These are phyloP conservation scores for Tyrophagus putrescentiae DNA, from an alignment of 1,140 invertebrate genomes.

Conservation along the genomic window DNA sequence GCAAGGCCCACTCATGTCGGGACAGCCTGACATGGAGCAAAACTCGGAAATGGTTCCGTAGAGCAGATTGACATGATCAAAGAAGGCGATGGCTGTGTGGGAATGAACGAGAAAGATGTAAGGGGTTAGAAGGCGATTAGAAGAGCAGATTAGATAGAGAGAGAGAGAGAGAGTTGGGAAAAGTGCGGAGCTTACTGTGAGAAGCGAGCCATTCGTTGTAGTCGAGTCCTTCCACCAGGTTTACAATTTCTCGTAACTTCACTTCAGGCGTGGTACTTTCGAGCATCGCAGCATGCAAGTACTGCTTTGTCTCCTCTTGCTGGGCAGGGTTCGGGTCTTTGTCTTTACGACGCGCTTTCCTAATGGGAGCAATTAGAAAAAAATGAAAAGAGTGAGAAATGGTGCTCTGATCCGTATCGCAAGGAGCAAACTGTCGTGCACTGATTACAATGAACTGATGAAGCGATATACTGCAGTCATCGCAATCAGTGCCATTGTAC, in stretches of 20 bases:
- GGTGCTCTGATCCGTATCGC: neutral
- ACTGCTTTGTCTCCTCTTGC: constrained; percentile 76
- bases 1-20: constrained; percentile 84
- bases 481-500: too few species aligned
- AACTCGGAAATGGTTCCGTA: constrained; percentile 95
- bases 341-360: constrained; percentile 92
- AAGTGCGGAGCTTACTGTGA: constrained; percentile 57
- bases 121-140: neutral
- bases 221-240: constrained; percentile 67
- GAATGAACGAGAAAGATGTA: neutral
- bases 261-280: constrained; percentile 74
- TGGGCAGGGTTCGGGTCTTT: constrained; percentile 44
- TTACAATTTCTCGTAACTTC: constrained; percentile 77
- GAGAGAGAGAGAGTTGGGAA: neutral
- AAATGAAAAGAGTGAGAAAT: constrained; percentile 10
- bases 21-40: constrained; percentile 81
- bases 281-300: constrained; percentile 69
- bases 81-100: constrained; percentile 80
- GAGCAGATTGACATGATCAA: constrained; percentile 92
- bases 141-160: neutral
- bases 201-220: constrained; percentile 97
- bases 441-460: neutral
- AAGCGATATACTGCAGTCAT: too few species aligned
- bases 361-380: constrained; percentile 29
- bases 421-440: neutral